phyloP scores from a whole-genome alignment of 2,888 invertebrate genomes.

The Nephrotoma appendiculata region DNA sequence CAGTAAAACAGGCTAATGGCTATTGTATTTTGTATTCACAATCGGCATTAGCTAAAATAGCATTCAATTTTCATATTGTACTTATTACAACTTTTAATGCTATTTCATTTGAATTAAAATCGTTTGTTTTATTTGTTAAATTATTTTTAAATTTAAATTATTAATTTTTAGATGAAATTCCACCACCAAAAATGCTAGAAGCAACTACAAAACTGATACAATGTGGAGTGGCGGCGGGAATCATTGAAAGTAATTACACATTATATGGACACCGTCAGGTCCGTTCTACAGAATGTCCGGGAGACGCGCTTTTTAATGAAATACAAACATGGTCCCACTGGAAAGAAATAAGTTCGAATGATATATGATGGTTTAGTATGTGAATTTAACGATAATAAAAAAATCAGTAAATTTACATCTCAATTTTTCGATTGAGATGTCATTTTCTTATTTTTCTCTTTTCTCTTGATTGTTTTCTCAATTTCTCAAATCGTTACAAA shows the following conservation, averaged over 20 bases:
- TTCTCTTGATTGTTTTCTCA: too few relatives aligned
- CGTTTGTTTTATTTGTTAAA: neutral
- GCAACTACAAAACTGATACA: conserved; percentile 42
- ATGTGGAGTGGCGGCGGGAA: conserved; percentile 43
- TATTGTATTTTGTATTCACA: too few relatives aligned
- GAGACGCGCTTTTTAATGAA: conserved; percentile 40
- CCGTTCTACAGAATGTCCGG: conserved; percentile 54
- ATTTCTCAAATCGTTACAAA: too few relatives aligned
- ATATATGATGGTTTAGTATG: neutral
- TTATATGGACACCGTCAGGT: conserved; percentile 50
- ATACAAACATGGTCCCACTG: conserved; percentile 43
- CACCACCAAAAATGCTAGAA: conserved; percentile 42
- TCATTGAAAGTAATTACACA: conserved; percentile 41
- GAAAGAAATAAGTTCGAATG: neutral
- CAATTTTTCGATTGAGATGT: too few relatives aligned
- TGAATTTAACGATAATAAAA: too few relatives aligned
- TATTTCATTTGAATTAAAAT: too few relatives aligned
- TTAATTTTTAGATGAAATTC: conserved; percentile 24
- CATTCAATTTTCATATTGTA: too few relatives aligned
- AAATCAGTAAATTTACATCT: too few relatives aligned
- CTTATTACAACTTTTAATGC: too few relatives aligned
- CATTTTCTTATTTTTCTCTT: too few relatives aligned
- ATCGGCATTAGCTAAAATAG: too few relatives aligned
- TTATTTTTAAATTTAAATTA: neutral
- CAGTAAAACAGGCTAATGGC: too few relatives aligned